Evolutionary conservation across 2,888 invertebrate genomes (phyloP).

Genomic region (Dyspetes luteomarginatus): DNA sequence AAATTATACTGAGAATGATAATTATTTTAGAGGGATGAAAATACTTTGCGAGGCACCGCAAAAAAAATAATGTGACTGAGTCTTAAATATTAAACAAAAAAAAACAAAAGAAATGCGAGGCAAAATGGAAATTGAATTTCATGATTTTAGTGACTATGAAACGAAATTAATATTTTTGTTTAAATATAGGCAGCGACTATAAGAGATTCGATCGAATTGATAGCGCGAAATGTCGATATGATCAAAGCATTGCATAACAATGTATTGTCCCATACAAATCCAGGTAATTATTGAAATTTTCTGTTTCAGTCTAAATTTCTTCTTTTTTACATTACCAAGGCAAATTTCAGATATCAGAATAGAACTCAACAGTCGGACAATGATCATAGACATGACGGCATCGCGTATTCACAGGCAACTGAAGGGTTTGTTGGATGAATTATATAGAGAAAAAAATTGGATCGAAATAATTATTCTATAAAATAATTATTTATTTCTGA

Average conservation of each 20-base stretch:
- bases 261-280: constrained; percentile 79
- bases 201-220: constrained; percentile 79
- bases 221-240: constrained; percentile 78
- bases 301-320: neutral
- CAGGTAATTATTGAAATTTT: constrained; percentile 71
- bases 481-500: no score
- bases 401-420: constrained; percentile 85
- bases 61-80: no score
- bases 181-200: constrained; percentile 79
- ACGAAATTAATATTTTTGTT: constrained; percentile 15
- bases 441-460: neutral
- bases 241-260: constrained; percentile 84
- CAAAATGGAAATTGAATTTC: no score
- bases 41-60: no score
- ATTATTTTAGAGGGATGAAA: no score
- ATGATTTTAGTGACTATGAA: no score
- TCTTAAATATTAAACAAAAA: neutral
- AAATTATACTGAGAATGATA: no score
- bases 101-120: neutral
- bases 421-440: constrained; percentile 80
- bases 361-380: constrained; percentile 86
- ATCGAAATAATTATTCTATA: no score
- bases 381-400: constrained; percentile 84
- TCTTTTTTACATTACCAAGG: neutral
- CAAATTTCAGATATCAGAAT: constrained; percentile 85